phyloP scores from a whole-genome alignment of 2,888 invertebrate species.

The Cheilosia vulpina region DNA sequence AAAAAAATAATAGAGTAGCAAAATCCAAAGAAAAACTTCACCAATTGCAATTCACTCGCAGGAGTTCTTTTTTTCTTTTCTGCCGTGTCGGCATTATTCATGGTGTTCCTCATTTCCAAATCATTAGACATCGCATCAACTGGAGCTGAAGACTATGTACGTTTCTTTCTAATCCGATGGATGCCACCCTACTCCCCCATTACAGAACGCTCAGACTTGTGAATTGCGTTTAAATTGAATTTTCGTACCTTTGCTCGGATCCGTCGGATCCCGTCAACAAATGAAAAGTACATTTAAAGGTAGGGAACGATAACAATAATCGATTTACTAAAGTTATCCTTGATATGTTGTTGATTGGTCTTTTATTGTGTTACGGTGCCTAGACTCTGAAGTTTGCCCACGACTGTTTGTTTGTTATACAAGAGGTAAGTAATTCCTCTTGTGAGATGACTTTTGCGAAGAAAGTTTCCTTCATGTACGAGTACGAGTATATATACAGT shows the following conservation, averaged over 20 bases:
- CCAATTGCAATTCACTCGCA: slow-evolving; percentile 50
- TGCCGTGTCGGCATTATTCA: slow-evolving; percentile 45
- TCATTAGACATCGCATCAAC: slow-evolving; percentile 62
- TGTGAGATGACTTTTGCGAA: slow-evolving; percentile 24
- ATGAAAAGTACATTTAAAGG: slow-evolving; percentile 40
- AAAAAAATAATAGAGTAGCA: background rate
- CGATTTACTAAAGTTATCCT: slow-evolving; percentile 59
- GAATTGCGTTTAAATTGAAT: slow-evolving; percentile 59
- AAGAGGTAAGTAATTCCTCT: slow-evolving; percentile 32
- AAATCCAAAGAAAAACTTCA: slow-evolving; percentile 45
- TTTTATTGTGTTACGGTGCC: slow-evolving; percentile 36
- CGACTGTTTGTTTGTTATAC: slow-evolving; percentile 32
- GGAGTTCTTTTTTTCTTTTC: slow-evolving; percentile 5
- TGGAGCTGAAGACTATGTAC: slow-evolving; percentile 48
- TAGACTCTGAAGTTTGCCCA: slow-evolving; percentile 52
- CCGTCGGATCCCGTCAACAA: slow-evolving; percentile 20
- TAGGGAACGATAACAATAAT: slow-evolving; percentile 61
- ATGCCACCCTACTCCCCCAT: background rate
- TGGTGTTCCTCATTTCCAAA: slow-evolving; percentile 68
- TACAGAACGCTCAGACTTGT: slow-evolving; percentile 46
- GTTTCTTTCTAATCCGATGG: slow-evolving; percentile 49
- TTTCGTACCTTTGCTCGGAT: slow-evolving; percentile 36
- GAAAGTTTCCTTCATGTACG: slow-evolving; percentile 22
- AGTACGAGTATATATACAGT: background rate
- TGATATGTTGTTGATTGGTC: slow-evolving; percentile 20